Evolutionary conservation across 1,140 invertebrate species (phyloP), one percentile per base, ranked within the genome.

Genomic region (Leptinotarsa lineolata): DNA sequence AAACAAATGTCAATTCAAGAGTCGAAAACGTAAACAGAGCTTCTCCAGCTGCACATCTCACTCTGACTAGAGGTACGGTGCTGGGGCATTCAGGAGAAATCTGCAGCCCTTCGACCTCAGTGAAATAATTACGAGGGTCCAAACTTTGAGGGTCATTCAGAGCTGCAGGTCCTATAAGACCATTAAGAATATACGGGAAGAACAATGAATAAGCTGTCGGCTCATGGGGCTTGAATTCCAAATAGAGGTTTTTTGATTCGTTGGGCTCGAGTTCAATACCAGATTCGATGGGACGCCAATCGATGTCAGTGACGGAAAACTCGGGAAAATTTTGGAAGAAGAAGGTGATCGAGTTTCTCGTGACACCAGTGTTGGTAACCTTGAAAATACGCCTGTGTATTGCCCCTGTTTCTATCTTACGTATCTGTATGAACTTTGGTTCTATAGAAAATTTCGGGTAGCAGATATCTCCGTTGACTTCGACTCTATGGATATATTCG

Each of bases 151-250:
- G 59, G 21, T 68, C 15, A 59, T 74, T 77, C 8, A 77, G 48
- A 46, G 66, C 44, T 3, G 71, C 60, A 8, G 76, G 76, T n/a
- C 76, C 76, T 1, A 77, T 13, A 4, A 73, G 48, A 24, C 39
- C 64, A 54, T 77, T 77, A 18, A 77, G 59, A 21, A 74, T 70
- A 13, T 74, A 73, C 0, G 79, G 79, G 11, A 80, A 46, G 46
- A 72, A 79, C 2, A 80, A 72, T 5, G 72, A 72, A 24, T 78
- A 79, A 13, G 74, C 75, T 16, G 74, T 65, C 12, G 75, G 65
- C 59, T 80, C 76, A 13, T 72, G 30, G 0, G 79, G 78, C n/a
- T 74, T 39, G 39, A 78, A 80, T 24, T 78, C 76, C 8, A 79
- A 44, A 67, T 44, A 72, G 2, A 79, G 45, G 13, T 70, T 61